A percentile compares a stretch with the other conserved stretches of the same genome.
Evolutionary conservation across 2,113 vertebrate genomes (phyloP).

Genomic region (Corydoras maculifer): DNA sequence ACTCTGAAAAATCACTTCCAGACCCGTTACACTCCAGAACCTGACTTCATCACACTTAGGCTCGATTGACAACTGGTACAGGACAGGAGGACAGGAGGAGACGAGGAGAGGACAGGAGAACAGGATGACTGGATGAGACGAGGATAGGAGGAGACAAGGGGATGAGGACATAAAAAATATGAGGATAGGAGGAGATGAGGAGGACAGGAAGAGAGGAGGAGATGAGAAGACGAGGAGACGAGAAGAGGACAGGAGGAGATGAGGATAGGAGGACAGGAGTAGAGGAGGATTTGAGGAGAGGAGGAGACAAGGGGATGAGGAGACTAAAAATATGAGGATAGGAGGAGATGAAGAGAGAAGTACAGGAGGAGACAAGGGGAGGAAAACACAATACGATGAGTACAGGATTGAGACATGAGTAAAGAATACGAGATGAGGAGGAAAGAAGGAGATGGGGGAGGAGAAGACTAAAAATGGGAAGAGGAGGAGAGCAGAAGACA

Average conservation of each 20-base stretch:
- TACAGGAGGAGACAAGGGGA: background rate
- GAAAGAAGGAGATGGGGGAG: no score
- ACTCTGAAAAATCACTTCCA: constrained; percentile 83
- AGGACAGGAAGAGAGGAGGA: no score
- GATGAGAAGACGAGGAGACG: background rate
- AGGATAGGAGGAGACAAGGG: background rate
- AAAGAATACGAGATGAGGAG: background rate
- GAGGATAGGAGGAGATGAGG: no score
- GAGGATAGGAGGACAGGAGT: no score
- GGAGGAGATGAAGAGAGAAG: no score
- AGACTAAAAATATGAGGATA: background rate
- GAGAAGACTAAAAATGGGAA: no score
- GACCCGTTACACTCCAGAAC: constrained; percentile 56
- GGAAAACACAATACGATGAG: background rate
- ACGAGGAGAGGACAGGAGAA: no score
- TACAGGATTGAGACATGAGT: no score
- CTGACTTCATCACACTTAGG: constrained; percentile 61
- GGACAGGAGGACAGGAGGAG: background rate
- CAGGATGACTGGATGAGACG: background rate
- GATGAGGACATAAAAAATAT: no score
- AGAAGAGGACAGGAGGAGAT: no score
- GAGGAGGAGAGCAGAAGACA: background rate
- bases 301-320: background rate
- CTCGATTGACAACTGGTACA: constrained; percentile 44
- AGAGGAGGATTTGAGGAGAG: no score